phyloP scores from a whole-genome alignment of 2,113 vertebrate species.

The Phocoena phocoena region DNA sequence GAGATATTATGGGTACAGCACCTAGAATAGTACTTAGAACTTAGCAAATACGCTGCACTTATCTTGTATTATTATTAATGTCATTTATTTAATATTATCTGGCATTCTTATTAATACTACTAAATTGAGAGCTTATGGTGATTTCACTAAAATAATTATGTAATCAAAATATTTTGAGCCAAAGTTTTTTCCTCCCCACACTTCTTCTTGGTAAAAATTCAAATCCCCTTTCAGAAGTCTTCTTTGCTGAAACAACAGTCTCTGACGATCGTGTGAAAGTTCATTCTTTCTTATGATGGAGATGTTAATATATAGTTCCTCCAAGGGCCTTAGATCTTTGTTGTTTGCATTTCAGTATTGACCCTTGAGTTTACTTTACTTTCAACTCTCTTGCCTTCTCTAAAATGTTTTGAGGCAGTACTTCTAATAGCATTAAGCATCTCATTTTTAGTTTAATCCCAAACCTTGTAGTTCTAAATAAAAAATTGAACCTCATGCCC shows the following conservation, averaged over 20 bases:
- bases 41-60: neutral
- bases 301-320: neutral
- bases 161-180: constrained; percentile 71
- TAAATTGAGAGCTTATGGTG: constrained; percentile 9
- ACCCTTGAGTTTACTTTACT: constrained; percentile 23
- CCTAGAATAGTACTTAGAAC: neutral
- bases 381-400: constrained; percentile 23
- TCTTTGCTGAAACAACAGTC: constrained; percentile 59
- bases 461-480: constrained; percentile 55
- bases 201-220: constrained; percentile 52
- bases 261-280: constrained; percentile 55
- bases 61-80: neutral
- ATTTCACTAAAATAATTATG: constrained; percentile 49
- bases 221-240: constrained; percentile 44
- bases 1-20: neutral
- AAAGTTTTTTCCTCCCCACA: constrained; percentile 55
- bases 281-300: neutral
- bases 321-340: neutral
- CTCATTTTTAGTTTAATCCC: constrained; percentile 59
- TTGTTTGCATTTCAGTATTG: constrained; percentile 63
- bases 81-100: neutral
- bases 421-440: constrained; percentile 34
- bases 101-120: neutral
- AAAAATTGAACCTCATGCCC: constrained; percentile 53
- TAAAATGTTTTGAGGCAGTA: neutral